Percentiles rank a stretch among this genome's conserved stretches.
Evolutionary conservation across 2,888 invertebrate genomes (phyloP).

Genomic region (Craniophora ligustri): DNA sequence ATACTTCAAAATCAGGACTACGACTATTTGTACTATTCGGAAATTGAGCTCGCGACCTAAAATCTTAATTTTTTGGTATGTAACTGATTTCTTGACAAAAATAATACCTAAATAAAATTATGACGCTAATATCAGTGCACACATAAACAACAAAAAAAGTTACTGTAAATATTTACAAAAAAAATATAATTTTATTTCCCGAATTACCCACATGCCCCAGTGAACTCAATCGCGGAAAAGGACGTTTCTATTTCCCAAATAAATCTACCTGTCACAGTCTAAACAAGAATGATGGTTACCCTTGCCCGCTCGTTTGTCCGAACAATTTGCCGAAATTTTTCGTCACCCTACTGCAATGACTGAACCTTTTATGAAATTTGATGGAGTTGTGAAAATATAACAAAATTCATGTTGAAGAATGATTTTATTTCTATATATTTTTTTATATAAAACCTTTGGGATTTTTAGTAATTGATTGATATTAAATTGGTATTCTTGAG

Average conservation of each 20-base stretch:
- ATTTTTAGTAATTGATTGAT: background rate
- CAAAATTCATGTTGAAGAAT: background rate
- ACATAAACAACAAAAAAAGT: too few relatives aligned
- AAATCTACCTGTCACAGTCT: constrained; percentile 53
- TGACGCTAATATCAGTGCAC: too few relatives aligned
- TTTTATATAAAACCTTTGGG: background rate
- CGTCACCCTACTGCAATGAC: constrained; percentile 30
- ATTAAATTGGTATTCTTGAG: background rate
- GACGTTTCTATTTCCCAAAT: constrained; percentile 43
- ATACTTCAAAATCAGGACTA: too few relatives aligned
- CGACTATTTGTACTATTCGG: too few relatives aligned
- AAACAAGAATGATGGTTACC: constrained; percentile 60
- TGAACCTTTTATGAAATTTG: constrained; percentile 18
- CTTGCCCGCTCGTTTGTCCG: constrained; percentile 47
- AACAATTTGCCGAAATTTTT: constrained; percentile 42
- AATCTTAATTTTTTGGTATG: too few relatives aligned
- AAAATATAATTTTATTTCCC: constrained; percentile 8
- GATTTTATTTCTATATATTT: constrained; percentile 1
- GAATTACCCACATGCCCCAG: constrained; percentile 10
- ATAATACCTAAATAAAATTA: too few relatives aligned
- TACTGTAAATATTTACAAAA: background rate
- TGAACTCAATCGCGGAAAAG: constrained; percentile 18
- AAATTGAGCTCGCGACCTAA: too few relatives aligned
- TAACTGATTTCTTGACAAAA: too few relatives aligned
- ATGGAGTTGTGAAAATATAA: constrained; percentile 26